Base-by-base conservation (phyloP, 2,797 vertebrate genomes). In the Stomatorhinus walkeri region DNA sequence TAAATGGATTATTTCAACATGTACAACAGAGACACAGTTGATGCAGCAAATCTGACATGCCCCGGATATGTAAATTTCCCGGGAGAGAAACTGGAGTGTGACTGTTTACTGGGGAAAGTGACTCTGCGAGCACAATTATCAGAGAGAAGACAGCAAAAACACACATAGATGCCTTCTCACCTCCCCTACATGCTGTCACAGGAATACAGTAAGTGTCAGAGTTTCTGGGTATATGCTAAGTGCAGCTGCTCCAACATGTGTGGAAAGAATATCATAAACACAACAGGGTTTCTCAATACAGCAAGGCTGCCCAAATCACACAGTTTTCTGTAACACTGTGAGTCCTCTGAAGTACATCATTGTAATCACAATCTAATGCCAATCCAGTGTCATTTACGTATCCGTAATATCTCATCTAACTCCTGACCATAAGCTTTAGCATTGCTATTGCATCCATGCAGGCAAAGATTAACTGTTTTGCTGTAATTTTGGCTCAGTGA, bases 31-130 rank as follows among this genome's bases (percentile, higher is more conserved):
- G 94, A 94, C 92, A 93, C 89, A 40, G 91, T 91, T 92, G 93
- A 94, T 93, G 93, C 93, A 94, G 94, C 92, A 93, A 92, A 91
- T 91, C 89, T 94, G 93, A 95, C 93, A 94, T 93, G 93, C 92
- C 91, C 92, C 90, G 93, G 93, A 94, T 94, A 93, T 94, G 93
- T 22, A 81, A 46, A 46, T 81, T 81, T 91, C 93, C 93, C 92
- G 19, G 83, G 87, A 89, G 94, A 94, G 93, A 93, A 89, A 91
- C 85, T 91, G 93, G 93, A 94, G 94, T 91, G 89, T 64, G 90
- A 92, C 89, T 92, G 93, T 93, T 94, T 89, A 91, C 92, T 85
- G 89, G 36, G 90, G 90, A 90, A 86, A 90, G 91, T 40, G 56
- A 81, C 85, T 85, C 88, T 52, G 68, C 10, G 54, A 22, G 89